Evolutionary conservation across 1,140 invertebrate genomes (phyloP), one percentile per base, ranked within the genome.

Genomic region (Tetramorium simillimum): DNA sequence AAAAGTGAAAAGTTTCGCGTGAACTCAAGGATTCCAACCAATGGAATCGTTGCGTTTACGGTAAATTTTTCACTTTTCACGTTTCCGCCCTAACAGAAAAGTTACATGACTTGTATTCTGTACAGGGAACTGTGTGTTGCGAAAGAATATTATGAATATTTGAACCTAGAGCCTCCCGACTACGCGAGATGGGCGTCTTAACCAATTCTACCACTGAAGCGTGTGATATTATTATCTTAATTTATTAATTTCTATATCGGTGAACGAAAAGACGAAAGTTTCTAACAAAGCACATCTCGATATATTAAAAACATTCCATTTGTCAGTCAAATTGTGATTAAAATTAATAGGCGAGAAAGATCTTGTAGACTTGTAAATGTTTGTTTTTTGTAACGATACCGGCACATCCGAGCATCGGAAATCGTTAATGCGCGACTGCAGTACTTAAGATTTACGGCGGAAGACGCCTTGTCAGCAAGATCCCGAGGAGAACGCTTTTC

Each of bases 381-480:
- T 53, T 80, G n/a, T 67, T 67, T 67, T 40, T 12, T 12, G 12
- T 37, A 37, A 78, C 43, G n/a, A 65, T 78, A 78, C 12, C 12
- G 24, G 3, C 33, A 33, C 4, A 33, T 18, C 9, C 28, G 24
- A 69, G 18, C 62, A 80, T 80, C 46, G 62, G 16, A 67, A 80
- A 67, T 80, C 46, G 67, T 80, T 80, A 80, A 80, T 43, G 62
- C 40, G 46, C 12, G 58, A n/a, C 18, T 33, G 28, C 18, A 16
- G 43, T 51, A 33, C 43, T 49, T 10, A 28, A 70, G 77, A 56
- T 69, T 49, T 24, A 43, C 43, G 43, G 14, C 33, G 24, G 63
- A 70, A 81, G 49, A 81, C 63, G 77, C 77, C 63, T 43, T 4
- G 63, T 81, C 77, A 81, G 77, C 77, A 40, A 56, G 21, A 81